Conservation (phyloP, 1,140 invertebrate species). For the Heliconius congener region DNA sequence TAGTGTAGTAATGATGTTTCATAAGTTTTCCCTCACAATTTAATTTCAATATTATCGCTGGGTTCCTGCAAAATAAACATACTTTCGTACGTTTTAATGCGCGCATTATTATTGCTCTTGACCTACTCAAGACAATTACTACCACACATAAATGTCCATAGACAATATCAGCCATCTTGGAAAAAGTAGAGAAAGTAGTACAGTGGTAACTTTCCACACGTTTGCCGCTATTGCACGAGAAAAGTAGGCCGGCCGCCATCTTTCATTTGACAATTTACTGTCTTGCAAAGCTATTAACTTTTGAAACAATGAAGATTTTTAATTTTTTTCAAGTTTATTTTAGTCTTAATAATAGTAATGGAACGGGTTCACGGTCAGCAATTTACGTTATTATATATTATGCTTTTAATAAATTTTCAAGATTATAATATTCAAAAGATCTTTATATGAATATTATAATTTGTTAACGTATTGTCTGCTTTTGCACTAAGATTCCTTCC, state of each 20-base stretch:
- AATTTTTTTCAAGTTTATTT: constrained; percentile 4
- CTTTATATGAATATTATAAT: constrained; percentile 29
- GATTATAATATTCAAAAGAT: constrained; percentile 37
- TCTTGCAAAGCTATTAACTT: constrained; percentile 33
- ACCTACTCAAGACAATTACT: constrained; percentile 52
- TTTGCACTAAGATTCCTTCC: constrained; percentile 26
- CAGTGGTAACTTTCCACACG: constrained; percentile 79
- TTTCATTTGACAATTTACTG: constrained; percentile 73
- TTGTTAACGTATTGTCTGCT: constrained; percentile 20
- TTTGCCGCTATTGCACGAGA: constrained; percentile 68
- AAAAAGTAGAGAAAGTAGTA: constrained; percentile 82
- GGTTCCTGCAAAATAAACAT: constrained; percentile 17
- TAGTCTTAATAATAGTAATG: not conserved
- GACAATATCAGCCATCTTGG: constrained; percentile 74
- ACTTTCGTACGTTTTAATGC: constrained; percentile 32
- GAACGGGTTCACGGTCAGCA: constrained; percentile 1
- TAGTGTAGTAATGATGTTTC: not conserved
- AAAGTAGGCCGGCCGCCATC: constrained; percentile 76
- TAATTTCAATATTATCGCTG: not conserved
- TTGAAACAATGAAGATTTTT: constrained; percentile 21
- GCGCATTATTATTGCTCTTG: constrained; percentile 50
- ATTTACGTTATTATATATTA: not conserved
- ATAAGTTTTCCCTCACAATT: not conserved
- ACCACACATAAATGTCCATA: constrained; percentile 56
- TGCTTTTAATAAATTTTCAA: not conserved